Evolutionary conservation across 2,888 invertebrate species (phyloP), one percentile per base, ranked within the genome.

Genomic region (Itoplectis maculator): DNA sequence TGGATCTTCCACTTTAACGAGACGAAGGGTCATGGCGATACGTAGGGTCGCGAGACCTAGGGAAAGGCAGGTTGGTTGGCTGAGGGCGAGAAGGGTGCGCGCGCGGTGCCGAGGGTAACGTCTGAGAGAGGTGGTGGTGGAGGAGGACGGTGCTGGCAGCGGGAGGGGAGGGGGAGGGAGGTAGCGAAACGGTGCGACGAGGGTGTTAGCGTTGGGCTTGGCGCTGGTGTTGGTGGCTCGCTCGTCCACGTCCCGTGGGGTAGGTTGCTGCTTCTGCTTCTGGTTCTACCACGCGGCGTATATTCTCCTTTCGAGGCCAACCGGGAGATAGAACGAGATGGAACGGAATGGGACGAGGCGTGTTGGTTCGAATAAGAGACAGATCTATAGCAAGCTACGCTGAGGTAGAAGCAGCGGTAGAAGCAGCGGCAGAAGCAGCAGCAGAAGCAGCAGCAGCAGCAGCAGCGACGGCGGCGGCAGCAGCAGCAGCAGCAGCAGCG

Each of bases 291-390:
- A 54, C 85, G 82, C 85, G 86, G 87, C 88, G 88, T 84, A 85
- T 82, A 86, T 89, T 88, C 86, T 86, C 86, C 84, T 88, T 88
- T 87, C 84, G 87, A 86, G 85, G 86, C 86, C 84, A 65, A 78
- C 54, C 81, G 78, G 84, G 83, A 70, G 82, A 83, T 79, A 74
- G 78, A 80, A 75, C 72, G 83, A 84, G 84, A 83, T 78, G 84
- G 83, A 82, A 83, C 78, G 87, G 87, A 86, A 84, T 86, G 86
- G 88, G 88, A 88, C 87, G 87, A 89, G 89, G 90, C 88, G 90
- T 89, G 89, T 89, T 91, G 88, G 88, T 90, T 90, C 90, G 90
- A 90, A 91, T 91, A 90, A 90, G 91, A 90, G 90, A 90, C 90
- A 89, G 90, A 91, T 91, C 91, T 90, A 91, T 90, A 89, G 91